Percentiles rank a stretch among this genome's conserved stretches.
Evolutionary conservation across 2,797 vertebrate genomes (phyloP).

Genomic region (Nasua narica): DNA sequence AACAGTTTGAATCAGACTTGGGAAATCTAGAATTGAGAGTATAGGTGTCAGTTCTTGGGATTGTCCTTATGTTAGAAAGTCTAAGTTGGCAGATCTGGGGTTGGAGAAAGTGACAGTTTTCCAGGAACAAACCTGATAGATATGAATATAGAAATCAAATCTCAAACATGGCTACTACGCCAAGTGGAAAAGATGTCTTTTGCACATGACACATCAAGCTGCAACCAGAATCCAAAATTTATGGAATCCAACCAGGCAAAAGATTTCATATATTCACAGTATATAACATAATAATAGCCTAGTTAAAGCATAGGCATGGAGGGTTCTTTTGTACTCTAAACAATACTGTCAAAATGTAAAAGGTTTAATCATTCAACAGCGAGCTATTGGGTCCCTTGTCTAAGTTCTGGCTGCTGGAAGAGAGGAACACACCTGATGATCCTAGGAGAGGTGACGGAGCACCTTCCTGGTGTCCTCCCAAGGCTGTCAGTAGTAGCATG

Average conservation of each 20-base stretch:
- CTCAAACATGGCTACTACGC: neutral
- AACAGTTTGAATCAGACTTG: neutral
- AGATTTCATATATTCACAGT: neutral
- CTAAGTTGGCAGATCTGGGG: neutral
- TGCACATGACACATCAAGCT: neutral
- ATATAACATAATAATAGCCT: too few relatives aligned
- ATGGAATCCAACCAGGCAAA: neutral
- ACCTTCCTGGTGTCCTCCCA: neutral
- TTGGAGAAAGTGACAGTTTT: neutral
- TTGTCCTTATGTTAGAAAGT: neutral
- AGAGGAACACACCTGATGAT: neutral
- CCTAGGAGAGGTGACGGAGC: neutral
- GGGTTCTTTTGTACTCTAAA: neutral
- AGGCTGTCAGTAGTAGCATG: neutral
- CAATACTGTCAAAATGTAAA: neutral
- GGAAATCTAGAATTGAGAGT: neutral
- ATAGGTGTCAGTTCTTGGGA: neutral
- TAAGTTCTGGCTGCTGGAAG: neutral
- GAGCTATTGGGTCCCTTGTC: neutral
- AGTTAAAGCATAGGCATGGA: neutral
- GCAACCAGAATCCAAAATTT: neutral
- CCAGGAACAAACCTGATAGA: neutral
- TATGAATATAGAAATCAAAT: neutral
- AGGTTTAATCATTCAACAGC: neutral
- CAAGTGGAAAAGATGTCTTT: neutral